Conservation (phyloP, 2,888 invertebrate genomes). For the Sarcophaga caerulescens region DNA sequence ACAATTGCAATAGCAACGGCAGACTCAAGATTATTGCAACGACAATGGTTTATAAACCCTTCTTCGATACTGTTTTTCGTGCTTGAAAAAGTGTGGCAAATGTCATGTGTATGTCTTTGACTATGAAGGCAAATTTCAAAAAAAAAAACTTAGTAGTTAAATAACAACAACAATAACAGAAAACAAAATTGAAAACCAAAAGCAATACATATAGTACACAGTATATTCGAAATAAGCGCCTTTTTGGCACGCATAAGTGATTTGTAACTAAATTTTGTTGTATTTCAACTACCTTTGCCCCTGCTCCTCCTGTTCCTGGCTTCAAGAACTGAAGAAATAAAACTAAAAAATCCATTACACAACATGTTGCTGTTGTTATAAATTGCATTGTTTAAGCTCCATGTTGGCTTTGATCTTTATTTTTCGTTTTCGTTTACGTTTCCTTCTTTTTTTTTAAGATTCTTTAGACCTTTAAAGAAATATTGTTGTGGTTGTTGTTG, state of each 20-base stretch:
- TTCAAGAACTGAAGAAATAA: constrained; percentile 8
- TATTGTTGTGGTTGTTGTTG: constrained; percentile 16
- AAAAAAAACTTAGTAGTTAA: constrained; percentile 21
- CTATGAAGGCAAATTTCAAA: constrained; percentile 55
- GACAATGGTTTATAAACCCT: constrained; percentile 37
- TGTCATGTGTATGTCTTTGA: constrained; percentile 64
- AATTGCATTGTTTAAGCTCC: constrained; percentile 59
- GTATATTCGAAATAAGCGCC: constrained; percentile 51
- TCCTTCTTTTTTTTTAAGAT: too few relatives aligned
- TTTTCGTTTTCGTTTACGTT: constrained; percentile 1
- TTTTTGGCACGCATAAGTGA: constrained; percentile 68
- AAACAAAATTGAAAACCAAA: neutral
- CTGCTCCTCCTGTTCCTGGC: neutral
- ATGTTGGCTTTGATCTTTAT: constrained; percentile 40
- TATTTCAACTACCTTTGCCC: constrained; percentile 20
- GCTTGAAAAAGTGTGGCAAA: constrained; percentile 66
- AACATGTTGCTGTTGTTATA: constrained; percentile 48
- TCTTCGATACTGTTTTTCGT: constrained; percentile 39
- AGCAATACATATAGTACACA: neutral
- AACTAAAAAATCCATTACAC: constrained; percentile 33
- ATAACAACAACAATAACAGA: neutral
- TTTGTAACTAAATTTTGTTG: constrained; percentile 68
- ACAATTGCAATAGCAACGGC: neutral
- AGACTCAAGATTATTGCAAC: constrained; percentile 8
- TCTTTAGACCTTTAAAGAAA: neutral